Base-by-base conservation (phyloP, 1,140 invertebrate genomes). In the Acromyrmex charruanus region DNA sequence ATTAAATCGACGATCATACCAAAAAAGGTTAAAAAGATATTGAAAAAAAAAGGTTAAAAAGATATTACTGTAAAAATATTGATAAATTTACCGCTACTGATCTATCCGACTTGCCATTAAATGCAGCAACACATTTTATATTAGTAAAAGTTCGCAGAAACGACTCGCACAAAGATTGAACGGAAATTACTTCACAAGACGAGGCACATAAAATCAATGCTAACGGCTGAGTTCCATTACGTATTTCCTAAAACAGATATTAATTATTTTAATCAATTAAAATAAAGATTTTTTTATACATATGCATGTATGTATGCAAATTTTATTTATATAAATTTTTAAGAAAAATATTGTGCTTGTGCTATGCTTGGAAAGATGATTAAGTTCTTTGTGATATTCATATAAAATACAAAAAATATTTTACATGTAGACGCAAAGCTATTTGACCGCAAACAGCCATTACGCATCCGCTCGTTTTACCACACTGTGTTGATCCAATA, bases 391-490 rank as follows among this genome's bases (percentile, higher is more conserved):
- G 12, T 39, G 18, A 3, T 58, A 44, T 0, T 59, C 3, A 28
- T 49, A 59, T 31, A 49, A 35, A 88, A 44, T 44, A 10, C 0
- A 1, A 9, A 25, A 66, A 55, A 81, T 44, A n/a, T 65, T 18
- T 69, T 92, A 95, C 94, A 51, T 89, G 88, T 85, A 85, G 59
- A 81, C 66, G 81, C 31, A 53, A 61, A 28, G 81, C 86, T 49
- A 95, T 80, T 12, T 82, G 69, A 79, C 93, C 94, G 18, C 82
- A 59, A 55, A 95, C 85, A 61, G 94, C 92, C 74, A 95, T 77
- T 66, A 87, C 80, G 66, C 94, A 95, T 44, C 93, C 94, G 69
- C 91, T 77, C 16, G 95, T 94, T 92, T 95, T 96, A 31, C 95
- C 95, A 69, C 88, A 91, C 6, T 84, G 68, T 6, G 89, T 79